Evolutionary conservation across 1,140 invertebrate species (phyloP), one percentile per base, ranked within the genome.

Genomic region (Cardiocondyla obscurior): DNA sequence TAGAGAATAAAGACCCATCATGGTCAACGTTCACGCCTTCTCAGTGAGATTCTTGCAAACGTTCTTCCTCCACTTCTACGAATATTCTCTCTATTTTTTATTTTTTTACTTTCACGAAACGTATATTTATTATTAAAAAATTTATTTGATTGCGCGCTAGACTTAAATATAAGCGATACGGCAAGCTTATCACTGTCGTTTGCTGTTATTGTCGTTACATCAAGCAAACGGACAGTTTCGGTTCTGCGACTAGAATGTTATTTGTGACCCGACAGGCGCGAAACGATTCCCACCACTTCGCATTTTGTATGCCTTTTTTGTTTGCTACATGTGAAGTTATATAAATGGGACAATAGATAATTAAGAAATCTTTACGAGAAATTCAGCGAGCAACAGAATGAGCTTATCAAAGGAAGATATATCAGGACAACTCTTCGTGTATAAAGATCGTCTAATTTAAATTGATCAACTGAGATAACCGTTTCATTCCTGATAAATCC

Each of bases 1-100:
- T 53, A 82, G 53, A 81, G 58, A 88, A 88, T 88, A 88, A 88
- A 88, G 39, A 19, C 55, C 55, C 72, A 6, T 73, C 77, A 44
- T 42, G 62, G 70, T 74, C 22, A 62, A 69, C 28, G 19, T 51
- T 82, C 46, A 33, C 5, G 25, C 22, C 14, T 44, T 42, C 30
- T 39, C 10, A 19, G 0, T 72, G 7, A 62, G 14, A 33, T 39
- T 74, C 30, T 25, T 42, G 14, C 14, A 5, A 74, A 19, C 19
- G 8, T 42, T 36, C 33, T 44, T 58, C 39, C 19, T 3, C 14
- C 4, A 36, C 42, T 19, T 69, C n/a, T 14, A 53, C 30, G n/a
- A 6, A 51, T 19, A 44, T 30, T n/a, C n/a, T n/a, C n/a, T n/a
- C 36, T 39, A 46, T 1, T 25, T 22, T 33, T 28, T 12, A 36